Evolutionary conservation across 2,113 vertebrate species (phyloP), one percentile per base, ranked within the genome.

Genomic region (Malurus cyaneus): DNA sequence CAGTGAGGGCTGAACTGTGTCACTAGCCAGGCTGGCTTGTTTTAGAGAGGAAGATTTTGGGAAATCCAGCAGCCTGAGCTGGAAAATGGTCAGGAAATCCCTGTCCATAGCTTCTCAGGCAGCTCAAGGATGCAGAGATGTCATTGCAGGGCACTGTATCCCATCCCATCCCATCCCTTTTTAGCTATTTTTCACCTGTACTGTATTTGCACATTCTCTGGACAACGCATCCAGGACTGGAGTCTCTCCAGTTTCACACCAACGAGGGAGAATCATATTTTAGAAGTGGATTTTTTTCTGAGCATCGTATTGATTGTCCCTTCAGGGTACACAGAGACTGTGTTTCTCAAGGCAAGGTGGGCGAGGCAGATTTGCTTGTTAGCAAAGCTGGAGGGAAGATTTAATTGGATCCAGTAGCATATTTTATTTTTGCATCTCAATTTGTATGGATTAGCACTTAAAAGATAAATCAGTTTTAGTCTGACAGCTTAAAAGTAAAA

Each of bases 361-460:
- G 20, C 18, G 73, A 70, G 60, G 88, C 67, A 92, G 92, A 94
- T 93, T 88, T 94, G 41, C 69, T 93, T 2, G 0, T 96, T 93
- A 92, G 71, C 80, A 96, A 56, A 94, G 92, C 89, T 93, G 49
- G 72, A 93, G 61, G 88, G 69, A 94, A 67, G 86, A 88, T 94
- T 92, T 96, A 93, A 92, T 94, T 96, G 59, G 84, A 93, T 93
- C 83, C 41, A 70, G 62, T 50, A 54, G 77, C 23, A 5, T 93
- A 53, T 93, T 95, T 95, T 95, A 70, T 78, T 96, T 96, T 88
- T 90, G 88, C 88, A 94, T 96, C 87, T 91, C 70, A 78, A 87
- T 95, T 96, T 96, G 77, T 96, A 67, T 84, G 95, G 95, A 96
- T 97, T 97, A 97, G 52, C 42, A 74, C 86, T 94, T 95, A 71